Evolutionary conservation across 2,888 invertebrate genomes (phyloP).

Genomic region (Anoplius nigerrimus): DNA sequence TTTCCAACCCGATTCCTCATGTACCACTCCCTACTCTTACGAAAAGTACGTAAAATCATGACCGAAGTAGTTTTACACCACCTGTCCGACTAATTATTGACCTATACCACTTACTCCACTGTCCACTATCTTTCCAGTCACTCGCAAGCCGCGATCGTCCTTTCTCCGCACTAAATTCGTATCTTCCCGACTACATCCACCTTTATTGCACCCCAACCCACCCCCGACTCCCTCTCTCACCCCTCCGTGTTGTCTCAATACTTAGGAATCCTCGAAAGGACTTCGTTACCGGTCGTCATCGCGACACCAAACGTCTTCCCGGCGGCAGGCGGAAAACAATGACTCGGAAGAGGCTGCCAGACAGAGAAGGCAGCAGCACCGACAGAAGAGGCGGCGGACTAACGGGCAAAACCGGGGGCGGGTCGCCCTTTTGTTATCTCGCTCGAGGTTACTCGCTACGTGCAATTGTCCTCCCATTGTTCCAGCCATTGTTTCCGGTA

Average conservation of each 20-base stretch:
- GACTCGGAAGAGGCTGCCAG: constrained; percentile 31
- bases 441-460: constrained; percentile 48
- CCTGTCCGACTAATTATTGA: too few species aligned
- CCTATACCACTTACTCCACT: too few species aligned
- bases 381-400: constrained; percentile 16
- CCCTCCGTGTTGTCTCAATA: constrained; percentile 52
- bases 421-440: constrained; percentile 61
- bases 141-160: too few species aligned
- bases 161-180: too few species aligned
- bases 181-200: too few species aligned
- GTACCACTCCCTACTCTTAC: too few species aligned
- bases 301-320: constrained; percentile 50
- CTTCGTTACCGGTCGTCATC: constrained; percentile 61
- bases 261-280: constrained; percentile 41
- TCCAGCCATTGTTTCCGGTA: constrained; percentile 68
- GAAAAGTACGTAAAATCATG: too few species aligned
- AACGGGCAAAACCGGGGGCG: constrained; percentile 32
- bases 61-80: too few species aligned
- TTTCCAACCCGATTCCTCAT: too few species aligned
- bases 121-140: too few species aligned
- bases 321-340: constrained; percentile 36
- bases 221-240: constrained; percentile 29
- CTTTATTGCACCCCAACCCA: too few species aligned
- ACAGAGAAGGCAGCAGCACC: constrained; percentile 10
- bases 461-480: constrained; percentile 67